These are phyloP conservation scores for Procambarus virginalis DNA, from an alignment of 1,140 invertebrate genomes.

Conservation along the genomic window DNA sequence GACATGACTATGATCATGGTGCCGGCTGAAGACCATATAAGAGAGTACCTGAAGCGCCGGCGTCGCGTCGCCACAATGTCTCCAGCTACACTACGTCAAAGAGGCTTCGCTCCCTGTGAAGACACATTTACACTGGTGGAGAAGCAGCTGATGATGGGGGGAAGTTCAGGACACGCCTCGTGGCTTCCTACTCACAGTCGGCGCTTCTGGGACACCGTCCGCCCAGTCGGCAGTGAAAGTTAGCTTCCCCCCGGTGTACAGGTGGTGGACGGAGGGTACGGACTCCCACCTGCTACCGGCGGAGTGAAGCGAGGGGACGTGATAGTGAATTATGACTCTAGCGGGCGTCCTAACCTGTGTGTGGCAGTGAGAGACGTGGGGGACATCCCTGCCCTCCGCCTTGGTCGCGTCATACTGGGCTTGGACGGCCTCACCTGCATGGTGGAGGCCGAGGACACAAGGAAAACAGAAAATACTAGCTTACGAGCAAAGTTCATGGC, in stretches of 20 bases:
- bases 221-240: slow-evolving; percentile 28
- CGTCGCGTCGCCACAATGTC: slow-evolving; percentile 17
- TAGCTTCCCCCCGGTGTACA: slow-evolving; percentile 18
- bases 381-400: slow-evolving; percentile 23
- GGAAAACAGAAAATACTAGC: slow-evolving; percentile 5
- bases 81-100: not conserved
- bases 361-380: slow-evolving; percentile 33
- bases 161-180: not conserved
- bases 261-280: slow-evolving; percentile 7
- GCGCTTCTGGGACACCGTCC: not conserved
- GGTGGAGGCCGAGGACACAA: slow-evolving; percentile 10
- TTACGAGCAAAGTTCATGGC: slow-evolving; percentile 30
- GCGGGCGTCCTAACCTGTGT: not conserved
- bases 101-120: not conserved
- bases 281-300: slow-evolving; percentile 5
- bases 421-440: slow-evolving; percentile 41
- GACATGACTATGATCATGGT: slow-evolving; percentile 47
- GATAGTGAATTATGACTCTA: slow-evolving; percentile 12
- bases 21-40: slow-evolving; percentile 9
- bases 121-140: slow-evolving; percentile 41
- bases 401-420: slow-evolving; percentile 26
- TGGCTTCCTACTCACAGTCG: not conserved
- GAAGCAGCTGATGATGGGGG: slow-evolving; percentile 56
- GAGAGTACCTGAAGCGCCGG: slow-evolving; percentile 24
- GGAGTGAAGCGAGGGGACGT: slow-evolving; percentile 29